These are phyloP conservation scores for Drosophila robusta DNA, from an alignment of 2,888 invertebrate species.

Conservation along the genomic window DNA sequence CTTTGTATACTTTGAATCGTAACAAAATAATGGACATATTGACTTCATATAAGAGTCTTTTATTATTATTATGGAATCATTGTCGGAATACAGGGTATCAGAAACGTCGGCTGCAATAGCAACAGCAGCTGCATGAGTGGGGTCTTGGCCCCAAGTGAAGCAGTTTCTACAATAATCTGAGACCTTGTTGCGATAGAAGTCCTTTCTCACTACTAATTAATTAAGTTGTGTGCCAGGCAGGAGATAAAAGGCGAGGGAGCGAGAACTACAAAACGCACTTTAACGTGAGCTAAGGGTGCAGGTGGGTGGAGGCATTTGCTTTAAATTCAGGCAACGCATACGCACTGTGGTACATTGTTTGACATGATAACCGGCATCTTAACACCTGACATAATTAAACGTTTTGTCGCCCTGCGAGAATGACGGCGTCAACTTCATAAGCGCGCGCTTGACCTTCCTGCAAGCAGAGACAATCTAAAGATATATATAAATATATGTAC, in stretches of 20 bases:
- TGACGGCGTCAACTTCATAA: constrained; percentile 67
- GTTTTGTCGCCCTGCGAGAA: constrained; percentile 48
- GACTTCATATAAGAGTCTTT: too few species aligned
- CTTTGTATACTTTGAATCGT: too few species aligned
- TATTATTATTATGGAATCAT: neutral
- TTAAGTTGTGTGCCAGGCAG: constrained; percentile 47
- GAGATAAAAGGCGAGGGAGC: neutral
- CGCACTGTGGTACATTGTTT: constrained; percentile 56
- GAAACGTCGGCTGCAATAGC: constrained; percentile 18
- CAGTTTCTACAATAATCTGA: constrained; percentile 29
- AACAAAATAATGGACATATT: too few species aligned
- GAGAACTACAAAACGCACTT: constrained; percentile 33
- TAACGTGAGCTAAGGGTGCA: neutral
- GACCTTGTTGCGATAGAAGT: constrained; percentile 37
- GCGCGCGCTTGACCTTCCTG: constrained; percentile 69
- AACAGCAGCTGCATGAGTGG: constrained; percentile 21
- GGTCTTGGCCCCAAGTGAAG: constrained; percentile 3
- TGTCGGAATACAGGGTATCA: constrained; percentile 2
- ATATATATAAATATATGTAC: constrained; percentile 10
- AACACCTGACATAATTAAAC: constrained; percentile 81
- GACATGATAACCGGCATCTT: constrained; percentile 71
- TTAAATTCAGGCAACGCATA: constrained; percentile 56
- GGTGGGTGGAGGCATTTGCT: neutral
- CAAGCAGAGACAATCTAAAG: constrained; percentile 53
- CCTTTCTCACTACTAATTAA: constrained; percentile 67